phyloP scores from a whole-genome alignment of 2,113 vertebrate genomes.

The Erythrolamprus reginae region DNA sequence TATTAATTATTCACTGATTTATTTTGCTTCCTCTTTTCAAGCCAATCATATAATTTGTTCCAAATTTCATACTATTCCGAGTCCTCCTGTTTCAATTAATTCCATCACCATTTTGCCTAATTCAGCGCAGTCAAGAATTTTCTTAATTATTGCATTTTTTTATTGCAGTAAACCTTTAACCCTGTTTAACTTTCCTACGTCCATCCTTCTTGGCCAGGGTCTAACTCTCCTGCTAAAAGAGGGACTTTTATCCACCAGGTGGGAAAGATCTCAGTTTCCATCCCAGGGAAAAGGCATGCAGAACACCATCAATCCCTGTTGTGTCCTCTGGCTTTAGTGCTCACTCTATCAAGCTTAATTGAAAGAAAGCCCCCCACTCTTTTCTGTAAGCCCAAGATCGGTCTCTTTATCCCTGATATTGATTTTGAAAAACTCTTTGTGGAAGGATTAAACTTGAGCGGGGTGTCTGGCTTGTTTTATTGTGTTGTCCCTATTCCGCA shows the following conservation, averaged over 20 bases:
- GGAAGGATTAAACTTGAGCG: constrained; percentile 11
- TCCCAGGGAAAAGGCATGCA: not conserved
- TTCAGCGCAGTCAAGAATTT: too few relatives aligned
- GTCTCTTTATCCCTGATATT: constrained; percentile 7
- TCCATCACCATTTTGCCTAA: too few relatives aligned
- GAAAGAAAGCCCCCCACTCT: not conserved
- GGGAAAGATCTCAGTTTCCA: not conserved
- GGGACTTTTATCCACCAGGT: not conserved
- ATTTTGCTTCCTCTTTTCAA: too few relatives aligned
- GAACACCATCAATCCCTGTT: not conserved
- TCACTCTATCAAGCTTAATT: constrained; percentile 23
- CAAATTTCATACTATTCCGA: too few relatives aligned
- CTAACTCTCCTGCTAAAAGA: not conserved
- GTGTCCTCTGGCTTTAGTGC: not conserved
- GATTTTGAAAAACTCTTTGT: constrained; percentile 17
- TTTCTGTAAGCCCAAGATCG: not conserved
- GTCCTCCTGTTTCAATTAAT: too few relatives aligned
- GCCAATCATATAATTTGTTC: too few relatives aligned
- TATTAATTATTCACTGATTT: too few relatives aligned
- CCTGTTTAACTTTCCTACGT: not conserved
- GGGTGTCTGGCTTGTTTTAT: not conserved
- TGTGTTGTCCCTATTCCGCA: not conserved
- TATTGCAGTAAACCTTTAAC: too few relatives aligned
- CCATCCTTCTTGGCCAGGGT: not conserved
- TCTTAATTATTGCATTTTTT: too few relatives aligned